Evolutionary conservation across 1,140 invertebrate genomes (phyloP).

Genomic region (Semibalanus balanoides): DNA sequence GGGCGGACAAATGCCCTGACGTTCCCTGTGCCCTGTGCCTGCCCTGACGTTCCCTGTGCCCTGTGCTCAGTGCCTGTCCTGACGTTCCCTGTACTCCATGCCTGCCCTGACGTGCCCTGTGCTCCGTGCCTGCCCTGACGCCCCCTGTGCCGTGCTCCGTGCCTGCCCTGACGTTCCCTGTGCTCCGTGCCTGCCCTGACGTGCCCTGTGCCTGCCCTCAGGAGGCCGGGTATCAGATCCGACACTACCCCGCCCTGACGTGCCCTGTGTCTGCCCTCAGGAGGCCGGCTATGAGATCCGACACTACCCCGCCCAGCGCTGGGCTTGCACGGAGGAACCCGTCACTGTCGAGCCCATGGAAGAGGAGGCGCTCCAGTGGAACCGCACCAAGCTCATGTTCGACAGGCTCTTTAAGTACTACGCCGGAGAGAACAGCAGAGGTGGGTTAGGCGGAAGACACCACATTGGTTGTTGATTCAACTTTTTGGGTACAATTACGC

Average conservation of each 20-base stretch:
- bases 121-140: too few species aligned
- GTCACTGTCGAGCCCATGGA: neutral
- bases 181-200: too few species aligned
- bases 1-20: too few species aligned
- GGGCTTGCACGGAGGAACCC: neutral
- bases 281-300: neutral
- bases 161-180: too few species aligned
- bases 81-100: too few species aligned
- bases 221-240: neutral
- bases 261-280: neutral
- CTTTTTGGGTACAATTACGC: too few species aligned
- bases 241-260: neutral
- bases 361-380: neutral
- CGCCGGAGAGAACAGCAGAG: neutral
- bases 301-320: neutral
- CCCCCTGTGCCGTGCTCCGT: too few species aligned
- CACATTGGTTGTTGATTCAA: too few species aligned
- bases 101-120: too few species aligned
- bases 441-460: neutral
- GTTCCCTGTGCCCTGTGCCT: too few species aligned
- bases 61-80: too few species aligned
- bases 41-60: too few species aligned
- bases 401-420: neutral
- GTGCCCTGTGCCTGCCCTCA: neutral
- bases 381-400: constrained; percentile 5